Percentiles rank a stretch among this genome's conserved stretches.
Conservation (phyloP, 2,797 vertebrate species). For the Hyperoplus lanceolatus region DNA sequence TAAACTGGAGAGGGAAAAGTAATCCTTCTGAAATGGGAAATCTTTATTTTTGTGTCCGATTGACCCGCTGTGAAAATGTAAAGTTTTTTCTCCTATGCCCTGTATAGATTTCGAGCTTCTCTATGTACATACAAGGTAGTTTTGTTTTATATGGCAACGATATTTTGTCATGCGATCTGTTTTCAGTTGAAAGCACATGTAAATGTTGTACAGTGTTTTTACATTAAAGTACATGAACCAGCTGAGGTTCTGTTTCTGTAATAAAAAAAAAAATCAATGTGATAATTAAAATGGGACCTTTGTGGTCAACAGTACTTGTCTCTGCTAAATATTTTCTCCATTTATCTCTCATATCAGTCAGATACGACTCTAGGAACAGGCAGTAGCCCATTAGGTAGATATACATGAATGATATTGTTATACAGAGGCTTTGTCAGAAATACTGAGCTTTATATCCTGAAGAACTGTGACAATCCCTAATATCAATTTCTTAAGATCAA, state of each 20-base stretch:
- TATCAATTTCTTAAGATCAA: conserved; percentile 7
- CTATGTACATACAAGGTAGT: conserved; percentile 19
- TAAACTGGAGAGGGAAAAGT: conserved; percentile 21
- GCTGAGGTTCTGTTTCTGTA: conserved; percentile 38
- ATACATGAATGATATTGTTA: no score
- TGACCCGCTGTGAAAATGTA: conserved; percentile 17
- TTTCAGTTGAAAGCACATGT: conserved; percentile 37
- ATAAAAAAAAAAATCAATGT: conserved; percentile 15
- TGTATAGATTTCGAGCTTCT: conserved; percentile 12
- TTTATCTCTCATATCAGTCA: no score
- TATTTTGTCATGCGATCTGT: conserved; percentile 17
- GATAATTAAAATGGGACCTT: conserved; percentile 32
- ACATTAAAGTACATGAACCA: conserved; percentile 31
- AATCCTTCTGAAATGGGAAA: neutral
- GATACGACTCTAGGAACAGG: neutral
- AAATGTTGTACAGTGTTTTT: conserved; percentile 62
- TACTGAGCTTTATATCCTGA: no score
- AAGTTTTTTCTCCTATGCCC: neutral
- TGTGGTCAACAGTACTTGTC: conserved; percentile 4
- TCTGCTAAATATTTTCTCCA: neutral
- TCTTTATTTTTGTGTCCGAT: conserved; percentile 2
- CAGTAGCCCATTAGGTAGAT: neutral
- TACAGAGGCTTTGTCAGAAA: neutral
- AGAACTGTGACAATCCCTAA: neutral
- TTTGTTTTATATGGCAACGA: conserved; percentile 13